Evolutionary conservation across 2,888 invertebrate genomes (phyloP).

Genomic region (Peribatodes rhomboidaria): DNA sequence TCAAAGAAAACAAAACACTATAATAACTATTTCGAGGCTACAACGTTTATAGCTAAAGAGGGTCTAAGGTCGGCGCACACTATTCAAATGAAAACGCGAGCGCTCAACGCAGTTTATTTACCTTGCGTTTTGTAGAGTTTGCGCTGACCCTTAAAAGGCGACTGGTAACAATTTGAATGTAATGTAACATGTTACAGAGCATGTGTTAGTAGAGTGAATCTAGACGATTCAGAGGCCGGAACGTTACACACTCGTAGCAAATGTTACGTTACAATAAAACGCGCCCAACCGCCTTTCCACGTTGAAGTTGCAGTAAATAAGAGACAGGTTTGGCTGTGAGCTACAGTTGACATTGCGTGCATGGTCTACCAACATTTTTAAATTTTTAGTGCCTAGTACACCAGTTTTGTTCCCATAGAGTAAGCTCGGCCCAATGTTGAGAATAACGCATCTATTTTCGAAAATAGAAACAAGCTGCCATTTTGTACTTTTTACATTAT

Average conservation of each 20-base stretch:
- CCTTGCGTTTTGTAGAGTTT: no score
- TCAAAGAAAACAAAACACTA: no score
- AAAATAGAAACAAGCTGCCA: slow-evolving; percentile 75
- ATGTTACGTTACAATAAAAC: background rate
- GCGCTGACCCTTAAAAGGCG: no score
- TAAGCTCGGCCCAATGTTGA: slow-evolving; percentile 80
- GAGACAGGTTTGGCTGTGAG: slow-evolving; percentile 60
- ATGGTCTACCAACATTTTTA: slow-evolving; percentile 59
- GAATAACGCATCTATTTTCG: slow-evolving; percentile 57
- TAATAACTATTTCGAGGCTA: no score
- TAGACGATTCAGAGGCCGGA: background rate
- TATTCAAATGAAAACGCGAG: background rate
- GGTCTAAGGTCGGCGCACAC: background rate
- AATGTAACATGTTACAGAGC: background rate
- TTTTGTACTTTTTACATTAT: slow-evolving; percentile 66
- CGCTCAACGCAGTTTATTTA: no score
- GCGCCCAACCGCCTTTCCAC: background rate
- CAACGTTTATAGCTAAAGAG: no score
- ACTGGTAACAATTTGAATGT: background rate
- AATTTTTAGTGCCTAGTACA: slow-evolving; percentile 55
- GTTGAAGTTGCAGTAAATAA: slow-evolving; percentile 8
- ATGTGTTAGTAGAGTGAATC: background rate
- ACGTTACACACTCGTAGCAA: background rate
- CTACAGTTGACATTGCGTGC: slow-evolving; percentile 63
- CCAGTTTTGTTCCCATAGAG: slow-evolving; percentile 82